Base-by-base conservation (phyloP, 2,113 vertebrate species). In the Nyctibius bracteatus region DNA sequence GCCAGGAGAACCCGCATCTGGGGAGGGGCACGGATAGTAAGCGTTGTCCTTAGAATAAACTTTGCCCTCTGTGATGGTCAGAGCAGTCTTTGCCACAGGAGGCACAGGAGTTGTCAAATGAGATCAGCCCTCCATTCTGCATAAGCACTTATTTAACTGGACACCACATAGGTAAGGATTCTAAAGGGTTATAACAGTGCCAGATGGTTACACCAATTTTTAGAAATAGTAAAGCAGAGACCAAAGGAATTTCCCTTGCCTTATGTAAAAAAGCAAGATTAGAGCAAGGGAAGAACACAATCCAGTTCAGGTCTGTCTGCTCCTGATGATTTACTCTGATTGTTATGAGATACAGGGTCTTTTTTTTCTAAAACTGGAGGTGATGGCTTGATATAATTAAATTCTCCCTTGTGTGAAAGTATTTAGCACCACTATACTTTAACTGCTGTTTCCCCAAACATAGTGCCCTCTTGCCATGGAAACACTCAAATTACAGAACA, bases 61-160 rank as follows among this genome's bases (percentile, higher is more conserved):
- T 93, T 96, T 94, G 58, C 51, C 86, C 82, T 92, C 44, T 85
- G 82, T n/a, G 57, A 87, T 68, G 18, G 37, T 89, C 55, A 72
- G 30, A 78, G 88, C 57, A 58, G 49, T 51, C 25, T 80, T 86
- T 93, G 86, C 75, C 66, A 90, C 41, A 74, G 62, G 44, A 88
- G 44, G 63, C 73, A 88, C 16, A 24, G 43, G 54, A 68, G 46
- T 72, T 92, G 80, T 89, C 66, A 82, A 30, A 61, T 71, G 55
- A 87, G 74, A 82, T 93, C 57, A 61, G 91, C 54, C 24, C 52
- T 84, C 19, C 17, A 5, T 67, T 81, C 65, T 71, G 10, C 0
- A 0, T 62, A 91, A 86, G 25, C 25, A 58, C n/a, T 66, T 75
- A 79, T 52, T 88, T 81, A 91, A 66, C 65, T 63, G 65, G 81